Conservation (phyloP, 2,888 invertebrate genomes). For the Osedax frankpressi region DNA sequence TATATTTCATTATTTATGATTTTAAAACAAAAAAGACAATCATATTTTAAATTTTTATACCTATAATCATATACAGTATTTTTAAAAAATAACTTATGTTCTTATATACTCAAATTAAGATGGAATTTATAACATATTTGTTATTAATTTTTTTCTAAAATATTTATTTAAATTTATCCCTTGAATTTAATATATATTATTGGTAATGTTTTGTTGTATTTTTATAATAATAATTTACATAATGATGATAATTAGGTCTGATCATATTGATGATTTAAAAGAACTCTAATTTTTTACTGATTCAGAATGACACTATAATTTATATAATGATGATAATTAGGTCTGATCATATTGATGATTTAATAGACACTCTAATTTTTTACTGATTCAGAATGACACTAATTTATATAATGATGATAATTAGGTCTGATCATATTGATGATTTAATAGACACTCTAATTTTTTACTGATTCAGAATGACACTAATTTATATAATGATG, state of each 20-base stretch:
- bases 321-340: background rate
- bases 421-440: background rate
- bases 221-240: background rate
- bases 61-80: no score
- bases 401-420: background rate
- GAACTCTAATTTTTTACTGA: background rate
- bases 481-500: background rate
- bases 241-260: background rate
- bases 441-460: background rate
- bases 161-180: no score
- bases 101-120: no score
- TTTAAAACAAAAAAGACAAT: no score
- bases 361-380: conserved; percentile 16
- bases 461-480: background rate
- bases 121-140: no score
- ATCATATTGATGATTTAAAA: background rate
- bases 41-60: no score
- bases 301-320: background rate
- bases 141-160: no score
- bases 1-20: no score
- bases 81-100: no score
- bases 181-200: no score
- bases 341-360: conserved; percentile 1
- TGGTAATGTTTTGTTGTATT: background rate
- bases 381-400: background rate